Evolutionary conservation across 2,113 vertebrate genomes (phyloP).

Genomic region (Lutjanus erythropterus): DNA sequence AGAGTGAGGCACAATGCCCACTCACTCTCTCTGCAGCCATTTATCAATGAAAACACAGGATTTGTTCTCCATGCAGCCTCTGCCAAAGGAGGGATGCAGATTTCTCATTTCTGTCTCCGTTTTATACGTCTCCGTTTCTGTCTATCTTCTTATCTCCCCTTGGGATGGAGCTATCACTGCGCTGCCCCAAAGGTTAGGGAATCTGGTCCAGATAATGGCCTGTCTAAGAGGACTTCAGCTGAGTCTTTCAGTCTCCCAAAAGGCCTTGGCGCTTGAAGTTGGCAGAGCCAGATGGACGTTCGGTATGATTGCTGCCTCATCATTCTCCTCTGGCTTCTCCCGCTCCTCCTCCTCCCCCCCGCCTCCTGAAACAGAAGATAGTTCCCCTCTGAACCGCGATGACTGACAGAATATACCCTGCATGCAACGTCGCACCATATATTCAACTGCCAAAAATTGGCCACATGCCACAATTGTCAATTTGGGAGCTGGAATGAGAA

Average conservation of each 20-base stretch:
- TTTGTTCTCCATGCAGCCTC: constrained; percentile 37
- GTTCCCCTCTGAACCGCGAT: constrained; percentile 27
- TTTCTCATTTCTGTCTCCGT: constrained; percentile 51
- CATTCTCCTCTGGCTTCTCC: constrained; percentile 43
- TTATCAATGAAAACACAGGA: constrained; percentile 76
- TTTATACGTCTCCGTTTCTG: constrained; percentile 45
- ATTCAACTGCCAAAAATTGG: constrained; percentile 31
- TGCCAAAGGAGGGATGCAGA: constrained; percentile 65
- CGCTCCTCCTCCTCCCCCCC: constrained; percentile 13
- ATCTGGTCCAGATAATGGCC: constrained; percentile 75
- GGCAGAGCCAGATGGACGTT: constrained; percentile 64
- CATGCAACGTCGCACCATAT: constrained; percentile 10
- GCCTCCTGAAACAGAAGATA: constrained; percentile 31
- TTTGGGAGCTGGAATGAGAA: constrained; percentile 52
- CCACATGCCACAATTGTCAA: constrained; percentile 50
- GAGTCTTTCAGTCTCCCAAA: constrained; percentile 67
- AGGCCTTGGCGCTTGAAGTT: constrained; percentile 65
- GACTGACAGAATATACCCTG: constrained; percentile 49
- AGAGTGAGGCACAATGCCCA: constrained; percentile 70
- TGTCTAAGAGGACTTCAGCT: constrained; percentile 70
- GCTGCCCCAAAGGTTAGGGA: constrained; percentile 67
- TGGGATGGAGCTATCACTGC: constrained; percentile 46
- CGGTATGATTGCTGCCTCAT: constrained; percentile 56
- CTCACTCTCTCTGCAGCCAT: constrained; percentile 67
- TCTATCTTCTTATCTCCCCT: constrained; percentile 48